Percentiles rank a stretch among this genome's conserved stretches.
Evolutionary conservation across 2,797 vertebrate species (phyloP).

Genomic region (Danio kyathit): DNA sequence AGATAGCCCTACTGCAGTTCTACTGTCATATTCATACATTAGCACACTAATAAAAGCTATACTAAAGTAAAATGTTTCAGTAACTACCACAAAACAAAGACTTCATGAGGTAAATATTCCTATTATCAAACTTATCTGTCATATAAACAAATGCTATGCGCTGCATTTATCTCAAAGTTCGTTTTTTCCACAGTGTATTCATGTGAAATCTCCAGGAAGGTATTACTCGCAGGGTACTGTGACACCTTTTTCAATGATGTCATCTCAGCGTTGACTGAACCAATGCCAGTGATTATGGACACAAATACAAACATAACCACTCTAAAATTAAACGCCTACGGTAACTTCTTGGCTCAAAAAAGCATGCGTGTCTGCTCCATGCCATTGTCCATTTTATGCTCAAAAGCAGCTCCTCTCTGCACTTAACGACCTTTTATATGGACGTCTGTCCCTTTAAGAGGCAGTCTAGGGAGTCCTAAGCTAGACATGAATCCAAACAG

Average conservation of each 20-base stretch:
- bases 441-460: conserved; percentile 81
- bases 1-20: conserved; percentile 57
- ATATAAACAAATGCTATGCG: background rate
- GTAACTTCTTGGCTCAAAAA: background rate
- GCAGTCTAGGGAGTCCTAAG: conserved; percentile 71
- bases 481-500: conserved; percentile 69
- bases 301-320: conserved; percentile 15
- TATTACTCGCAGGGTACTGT: conserved; percentile 41
- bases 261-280: conserved; percentile 51
- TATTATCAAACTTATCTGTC: background rate
- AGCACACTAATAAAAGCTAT: conserved; percentile 19
- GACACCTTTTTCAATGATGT: conserved; percentile 62
- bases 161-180: background rate
- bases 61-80: background rate
- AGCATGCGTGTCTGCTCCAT: background rate
- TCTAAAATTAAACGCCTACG: background rate
- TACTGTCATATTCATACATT: conserved; percentile 22
- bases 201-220: conserved; percentile 11
- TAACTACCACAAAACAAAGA: conserved; percentile 6
- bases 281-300: conserved; percentile 13
- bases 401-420: conserved; percentile 39
- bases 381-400: background rate
- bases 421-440: conserved; percentile 63
- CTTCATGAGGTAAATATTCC: background rate
- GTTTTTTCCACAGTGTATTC: background rate